Evolutionary conservation across 2,888 invertebrate genomes (phyloP), one percentile per base, ranked within the genome.

Genomic region (Apamea crenata): DNA sequence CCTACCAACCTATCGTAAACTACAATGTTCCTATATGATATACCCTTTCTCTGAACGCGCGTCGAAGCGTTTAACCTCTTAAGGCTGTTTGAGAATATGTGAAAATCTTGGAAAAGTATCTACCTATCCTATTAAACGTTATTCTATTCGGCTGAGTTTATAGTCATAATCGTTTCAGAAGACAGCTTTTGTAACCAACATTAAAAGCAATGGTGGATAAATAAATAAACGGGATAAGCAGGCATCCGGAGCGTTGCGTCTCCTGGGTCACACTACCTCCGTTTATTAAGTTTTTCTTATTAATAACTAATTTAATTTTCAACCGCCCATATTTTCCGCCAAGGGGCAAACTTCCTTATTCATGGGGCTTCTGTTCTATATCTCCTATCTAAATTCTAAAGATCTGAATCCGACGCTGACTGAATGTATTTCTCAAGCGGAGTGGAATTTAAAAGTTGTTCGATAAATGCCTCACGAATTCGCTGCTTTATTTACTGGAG

Each of bases 1-100:
- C 78, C 80, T 86, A 74, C 74, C 75, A 77, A 85, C 74, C 80
- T 86, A 82, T 84, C 83, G 72, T 89, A 88, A 88, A 87, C 78
- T 85, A 83, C 76, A 83, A 81, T 82, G 82, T 85, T 81, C 74
- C 83, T 83, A 70, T 77, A 80, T 84, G 83, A 85, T 87, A 81
- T 83, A 85, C 68, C 81, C 65, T 77, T 88, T 77, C 67, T 77
- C 74, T 65, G 70, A 84, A 82, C 47, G 75, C 79, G 56, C 44
- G 44, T 68, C 40, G 47, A 78, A 70, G 65, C 70, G 65, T 72
- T 86, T 82, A 77, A 74, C 67, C 74, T 78, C 76, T 71, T 80
- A 59, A 70, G 47, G 59, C 53, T 61, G 53, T 65, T 75, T 65
- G 10, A 68, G 56, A 86, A 83, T 47, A 74, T 78, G 69, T 77